These are phyloP conservation scores for Plotosus lineatus DNA, from an alignment of 2,113 vertebrate species.

Conservation along the genomic window DNA sequence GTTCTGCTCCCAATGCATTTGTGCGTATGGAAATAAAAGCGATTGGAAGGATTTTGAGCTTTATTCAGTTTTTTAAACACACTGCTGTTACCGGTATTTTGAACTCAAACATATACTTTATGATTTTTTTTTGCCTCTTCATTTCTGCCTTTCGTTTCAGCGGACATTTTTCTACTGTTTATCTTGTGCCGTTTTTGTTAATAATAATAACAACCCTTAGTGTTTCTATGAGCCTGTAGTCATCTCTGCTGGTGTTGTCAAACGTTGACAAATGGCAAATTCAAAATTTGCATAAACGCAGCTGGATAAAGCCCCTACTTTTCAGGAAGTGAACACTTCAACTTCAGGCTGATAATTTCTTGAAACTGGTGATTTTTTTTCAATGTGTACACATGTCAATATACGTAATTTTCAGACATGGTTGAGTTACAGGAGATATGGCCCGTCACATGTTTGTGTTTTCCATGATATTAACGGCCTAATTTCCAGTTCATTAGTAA, in stretches of 20 bases:
- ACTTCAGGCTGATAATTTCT: background rate
- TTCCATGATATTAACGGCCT: background rate
- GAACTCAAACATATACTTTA: too few relatives aligned
- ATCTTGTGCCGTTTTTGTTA: background rate
- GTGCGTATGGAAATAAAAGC: too few relatives aligned
- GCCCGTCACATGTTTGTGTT: background rate
- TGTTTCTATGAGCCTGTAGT: background rate
- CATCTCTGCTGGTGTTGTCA: slow-evolving; percentile 12
- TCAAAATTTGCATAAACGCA: slow-evolving; percentile 20
- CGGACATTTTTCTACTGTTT: background rate
- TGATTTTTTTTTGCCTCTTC: background rate
- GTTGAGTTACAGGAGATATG: background rate
- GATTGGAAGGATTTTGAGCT: too few relatives aligned
- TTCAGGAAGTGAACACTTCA: background rate
- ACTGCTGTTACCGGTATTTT: too few relatives aligned
- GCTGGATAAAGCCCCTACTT: background rate
- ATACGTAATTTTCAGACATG: background rate
- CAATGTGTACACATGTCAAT: background rate
- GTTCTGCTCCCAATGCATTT: too few relatives aligned
- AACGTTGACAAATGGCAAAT: slow-evolving; percentile 4
- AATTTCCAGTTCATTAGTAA: background rate
- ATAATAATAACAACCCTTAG: background rate
- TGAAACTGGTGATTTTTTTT: background rate
- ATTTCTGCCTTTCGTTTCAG: background rate
- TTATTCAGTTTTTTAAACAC: too few relatives aligned